These are phyloP conservation scores for Neosalanx taihuensis DNA, from an alignment of 2,797 vertebrate species.

Conservation along the genomic window DNA sequence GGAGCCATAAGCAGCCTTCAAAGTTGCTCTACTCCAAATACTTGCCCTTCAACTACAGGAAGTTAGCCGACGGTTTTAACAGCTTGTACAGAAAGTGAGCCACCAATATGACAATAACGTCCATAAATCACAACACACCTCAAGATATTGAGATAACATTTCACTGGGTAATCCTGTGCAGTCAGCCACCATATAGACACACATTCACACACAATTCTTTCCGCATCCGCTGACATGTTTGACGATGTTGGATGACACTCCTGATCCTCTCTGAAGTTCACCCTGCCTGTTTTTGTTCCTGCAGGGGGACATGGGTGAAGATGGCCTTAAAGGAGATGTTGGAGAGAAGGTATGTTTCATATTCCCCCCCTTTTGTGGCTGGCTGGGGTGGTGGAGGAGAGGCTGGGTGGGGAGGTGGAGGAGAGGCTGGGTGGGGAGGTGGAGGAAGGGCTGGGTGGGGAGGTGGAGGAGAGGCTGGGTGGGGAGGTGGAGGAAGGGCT, in stretches of 20 bases:
- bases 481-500: constrained; percentile 27
- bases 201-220: too few species aligned
- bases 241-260: neutral
- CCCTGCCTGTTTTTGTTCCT: constrained; percentile 25
- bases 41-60: neutral
- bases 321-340: constrained; percentile 84
- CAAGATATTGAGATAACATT: too few species aligned
- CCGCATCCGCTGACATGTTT: neutral
- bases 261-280: constrained; percentile 26
- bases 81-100: too few species aligned
- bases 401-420: constrained; percentile 29
- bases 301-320: constrained; percentile 90
- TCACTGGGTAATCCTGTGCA: too few species aligned
- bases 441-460: too few species aligned
- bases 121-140: too few species aligned
- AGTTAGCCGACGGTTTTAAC: too few species aligned
- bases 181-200: too few species aligned
- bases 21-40: neutral
- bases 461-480: neutral
- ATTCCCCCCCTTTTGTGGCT: constrained; percentile 24
- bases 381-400: too few species aligned
- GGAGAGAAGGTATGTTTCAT: constrained; percentile 88
- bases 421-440: too few species aligned
- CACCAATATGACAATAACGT: too few species aligned
- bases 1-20: neutral